Evolutionary conservation across 2,888 invertebrate genomes (phyloP).

Genomic region (Acrocyrtus sp.): DNA sequence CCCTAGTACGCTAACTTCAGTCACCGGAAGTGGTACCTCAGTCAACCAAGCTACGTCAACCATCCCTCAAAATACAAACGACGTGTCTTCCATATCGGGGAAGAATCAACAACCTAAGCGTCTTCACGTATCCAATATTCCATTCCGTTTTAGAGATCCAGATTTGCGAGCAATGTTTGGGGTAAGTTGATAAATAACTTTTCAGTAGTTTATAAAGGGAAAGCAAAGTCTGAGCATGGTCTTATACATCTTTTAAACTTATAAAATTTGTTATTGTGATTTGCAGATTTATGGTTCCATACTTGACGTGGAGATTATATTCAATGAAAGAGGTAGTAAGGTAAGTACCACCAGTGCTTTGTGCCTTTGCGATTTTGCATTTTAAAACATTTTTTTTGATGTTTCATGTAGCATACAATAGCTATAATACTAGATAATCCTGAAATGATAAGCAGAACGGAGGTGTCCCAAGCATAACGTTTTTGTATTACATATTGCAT

Average conservation of each 20-base stretch:
- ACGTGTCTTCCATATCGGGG: conserved; percentile 52
- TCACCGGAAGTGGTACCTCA: conserved; percentile 67
- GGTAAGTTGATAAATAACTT: conserved; percentile 75
- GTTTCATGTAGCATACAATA: too few species aligned
- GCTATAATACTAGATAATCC: too few species aligned
- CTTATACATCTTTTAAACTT: too few species aligned
- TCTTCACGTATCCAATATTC: conserved; percentile 99
- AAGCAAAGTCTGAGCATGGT: too few species aligned
- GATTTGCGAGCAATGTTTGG: conserved; percentile 98
- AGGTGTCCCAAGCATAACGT: too few species aligned
- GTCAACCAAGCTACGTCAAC: conserved; percentile 60
- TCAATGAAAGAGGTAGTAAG: conserved; percentile 99
- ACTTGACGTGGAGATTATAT: conserved; percentile 99
- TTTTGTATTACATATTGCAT: too few species aligned
- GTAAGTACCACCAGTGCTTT: too few species aligned
- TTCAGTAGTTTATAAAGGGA: too few species aligned
- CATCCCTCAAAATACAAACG: conserved; percentile 57
- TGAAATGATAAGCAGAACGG: too few species aligned
- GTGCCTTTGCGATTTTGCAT: too few species aligned
- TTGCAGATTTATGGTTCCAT: conserved; percentile 99
- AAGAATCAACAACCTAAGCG: conserved; percentile 80
- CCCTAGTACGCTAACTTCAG: conserved; percentile 64
- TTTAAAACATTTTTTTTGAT: too few species aligned
- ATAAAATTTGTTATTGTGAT: too few species aligned
- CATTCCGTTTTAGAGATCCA: conserved; percentile 98